Base-by-base conservation (phyloP, 2,888 invertebrate genomes). In the Tupiocoris notatus region DNA sequence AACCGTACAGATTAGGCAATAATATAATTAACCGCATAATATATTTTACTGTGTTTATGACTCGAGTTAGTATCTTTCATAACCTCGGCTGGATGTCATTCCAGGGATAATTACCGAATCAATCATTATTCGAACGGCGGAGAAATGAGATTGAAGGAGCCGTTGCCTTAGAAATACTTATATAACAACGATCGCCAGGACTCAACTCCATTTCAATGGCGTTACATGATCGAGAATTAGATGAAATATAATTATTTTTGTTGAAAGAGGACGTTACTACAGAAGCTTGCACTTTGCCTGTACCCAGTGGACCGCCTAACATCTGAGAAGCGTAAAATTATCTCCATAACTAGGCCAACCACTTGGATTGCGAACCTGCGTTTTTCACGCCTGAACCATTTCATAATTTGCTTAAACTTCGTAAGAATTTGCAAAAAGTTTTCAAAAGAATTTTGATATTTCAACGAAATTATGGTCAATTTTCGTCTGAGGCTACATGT, bases 231-330 rank as follows among this genome's bases (percentile, higher is more conserved):
- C 17, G 24, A 12, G 70, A 59, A 67, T 67, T 24, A 22, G 67
- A 67, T n/a, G n/a, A n/a, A 39, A 70, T 70, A 39, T 61, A 61
- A 70, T 58, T 59, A 70, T 67, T 39, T n/a, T 70, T 70, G 70
- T 70, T 25, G 70, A 59, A 70, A 70, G 58, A 70, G 70, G 70
- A 70, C 70, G 61, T 70, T 70, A 23, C 70, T 58, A 59, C 70
- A 70, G 20, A 20, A 7, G 39, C 21, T n/a, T 67, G 56, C 67
- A 57, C 56, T 67, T 67, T 17, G 20, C 59, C 59, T 59, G 3
- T 22, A 65, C 3, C 57, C 7, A 57, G 67, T 67, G 39, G 67
- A 67, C 22, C 67, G 67, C 23, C 56, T 65, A 65, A 20, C 2
- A 17, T 25, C 6, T 39, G 25, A 39, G 39, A 39, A 39, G 39